Evolutionary conservation across 2,888 invertebrate species (phyloP).

Genomic region (Chaetoderma sp.): DNA sequence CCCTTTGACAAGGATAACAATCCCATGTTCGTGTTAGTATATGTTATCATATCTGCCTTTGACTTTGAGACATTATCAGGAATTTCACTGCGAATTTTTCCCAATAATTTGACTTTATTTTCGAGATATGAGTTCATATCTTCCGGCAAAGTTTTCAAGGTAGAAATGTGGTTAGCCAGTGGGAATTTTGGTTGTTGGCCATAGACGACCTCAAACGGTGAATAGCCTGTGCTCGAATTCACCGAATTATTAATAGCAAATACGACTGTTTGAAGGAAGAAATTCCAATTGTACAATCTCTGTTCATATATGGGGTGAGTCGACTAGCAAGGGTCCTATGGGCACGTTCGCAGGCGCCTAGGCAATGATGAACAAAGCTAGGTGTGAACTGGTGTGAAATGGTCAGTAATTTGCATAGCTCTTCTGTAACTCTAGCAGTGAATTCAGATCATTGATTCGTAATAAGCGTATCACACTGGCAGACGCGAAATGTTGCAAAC

Average conservation of each 20-base stretch:
- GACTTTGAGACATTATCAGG: background rate
- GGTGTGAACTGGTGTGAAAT: too few species aligned
- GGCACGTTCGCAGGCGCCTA: background rate
- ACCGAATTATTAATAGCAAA: constrained; percentile 1
- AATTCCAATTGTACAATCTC: background rate
- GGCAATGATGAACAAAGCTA: background rate
- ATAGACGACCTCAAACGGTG: constrained; percentile 18
- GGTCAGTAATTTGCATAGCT: too few species aligned
- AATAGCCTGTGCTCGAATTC: background rate
- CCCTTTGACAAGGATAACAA: constrained; percentile 14
- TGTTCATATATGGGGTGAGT: background rate
- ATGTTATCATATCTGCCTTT: constrained; percentile 10
- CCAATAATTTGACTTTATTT: background rate
- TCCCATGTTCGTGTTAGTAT: constrained; percentile 10
- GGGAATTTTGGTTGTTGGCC: background rate
- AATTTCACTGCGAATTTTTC: background rate
- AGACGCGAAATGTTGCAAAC: background rate
- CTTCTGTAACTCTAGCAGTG: too few species aligned
- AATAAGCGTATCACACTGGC: background rate
- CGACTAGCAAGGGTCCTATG: background rate
- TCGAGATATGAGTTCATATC: background rate
- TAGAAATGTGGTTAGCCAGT: background rate
- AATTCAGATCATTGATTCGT: constrained; percentile 5
- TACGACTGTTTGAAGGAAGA: background rate
- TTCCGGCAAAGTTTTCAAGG: background rate